Evolutionary conservation across 2,888 invertebrate species (phyloP), one percentile per base, ranked within the genome.

Genomic region (Lithophane socia): DNA sequence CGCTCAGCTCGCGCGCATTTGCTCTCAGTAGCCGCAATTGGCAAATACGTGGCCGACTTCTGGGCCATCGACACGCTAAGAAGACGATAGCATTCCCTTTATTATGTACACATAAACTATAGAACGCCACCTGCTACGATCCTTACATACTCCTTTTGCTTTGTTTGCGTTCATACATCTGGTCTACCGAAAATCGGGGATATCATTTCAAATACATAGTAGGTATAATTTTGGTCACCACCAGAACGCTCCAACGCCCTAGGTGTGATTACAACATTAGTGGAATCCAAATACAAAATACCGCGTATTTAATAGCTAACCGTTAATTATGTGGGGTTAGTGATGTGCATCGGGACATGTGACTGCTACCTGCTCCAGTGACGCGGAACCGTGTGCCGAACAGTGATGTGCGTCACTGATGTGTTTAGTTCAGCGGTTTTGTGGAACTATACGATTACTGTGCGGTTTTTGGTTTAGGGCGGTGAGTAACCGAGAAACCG

Each of bases 391-490:
- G 64, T 72, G 80, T 29, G 73, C 49, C 47, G 29, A 61, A 75
- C 75, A 49, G 68, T 83, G 80, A 81, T 71, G 79, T 52, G 80
- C 63, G 56, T 66, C 54, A 29, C 69, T 56, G 75, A 84, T 84
- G 61, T 82, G 73, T 69, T 82, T 81, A 85, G 85, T 76, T 83
- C 85, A 83, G 85, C 69, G 82, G 69, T 76, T 83, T 81, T 85
- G 69, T 71, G 52, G 3, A 44, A 64, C 60, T 74, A 74, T 37
- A 68, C 54, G 21, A 64, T 70, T 73, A 73, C 44, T 4, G 37
- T 16, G 56, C 12, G 42, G 47, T 54, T 80, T 77, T 74, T 37
- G 67, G 37, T 63, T 71, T 24, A 29, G 29, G 16, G 16, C 42
- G 21, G 8, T 3, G 16, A 37, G 2, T 54, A 61, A 18, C 47